Conservation (phyloP, 2,888 invertebrate species). For the Leptopilina drosophilae region DNA sequence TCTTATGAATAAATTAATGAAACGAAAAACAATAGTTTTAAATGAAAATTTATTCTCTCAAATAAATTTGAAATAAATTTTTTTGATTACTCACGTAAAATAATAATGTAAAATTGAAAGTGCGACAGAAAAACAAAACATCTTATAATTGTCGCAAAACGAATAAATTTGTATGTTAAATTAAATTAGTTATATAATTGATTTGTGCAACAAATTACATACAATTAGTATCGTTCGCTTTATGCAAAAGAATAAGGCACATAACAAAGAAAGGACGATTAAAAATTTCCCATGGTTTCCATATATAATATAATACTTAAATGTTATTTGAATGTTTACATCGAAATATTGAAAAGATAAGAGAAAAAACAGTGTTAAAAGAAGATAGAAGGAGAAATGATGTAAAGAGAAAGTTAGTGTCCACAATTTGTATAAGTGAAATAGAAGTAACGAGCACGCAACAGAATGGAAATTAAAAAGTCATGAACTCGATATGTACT, state of each 20-base stretch:
- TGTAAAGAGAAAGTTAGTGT: background rate
- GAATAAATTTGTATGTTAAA: background rate
- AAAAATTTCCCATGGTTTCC: constrained; percentile 6
- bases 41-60: too few relatives aligned
- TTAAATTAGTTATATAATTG: constrained; percentile 24
- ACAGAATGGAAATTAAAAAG: background rate
- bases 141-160: background rate
- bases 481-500: constrained; percentile 71
- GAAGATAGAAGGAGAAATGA: background rate
- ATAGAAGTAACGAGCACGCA: background rate
- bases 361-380: background rate
- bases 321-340: background rate
- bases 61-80: too few relatives aligned
- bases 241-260: background rate
- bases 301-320: background rate
- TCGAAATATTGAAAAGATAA: background rate
- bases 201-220: background rate
- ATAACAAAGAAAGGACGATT: constrained; percentile 15
- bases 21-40: too few relatives aligned
- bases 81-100: too few relatives aligned
- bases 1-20: too few relatives aligned
- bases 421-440: background rate
- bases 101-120: too few relatives aligned
- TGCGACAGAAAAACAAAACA: background rate
- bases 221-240: background rate